Evolutionary conservation across 2,113 vertebrate species (phyloP), one percentile per base, ranked within the genome.

Genomic region (Notechis scutatus): DNA sequence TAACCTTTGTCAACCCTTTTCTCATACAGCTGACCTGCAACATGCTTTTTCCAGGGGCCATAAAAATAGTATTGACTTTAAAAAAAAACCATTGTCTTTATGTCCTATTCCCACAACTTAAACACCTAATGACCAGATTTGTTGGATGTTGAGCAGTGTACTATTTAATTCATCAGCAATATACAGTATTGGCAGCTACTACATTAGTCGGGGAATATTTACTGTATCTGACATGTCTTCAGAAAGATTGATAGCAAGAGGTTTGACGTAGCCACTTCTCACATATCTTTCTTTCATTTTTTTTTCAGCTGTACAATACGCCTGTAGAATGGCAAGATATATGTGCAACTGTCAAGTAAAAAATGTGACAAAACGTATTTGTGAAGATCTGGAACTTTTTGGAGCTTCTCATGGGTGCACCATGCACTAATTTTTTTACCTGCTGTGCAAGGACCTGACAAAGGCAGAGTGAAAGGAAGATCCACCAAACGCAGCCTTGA

Each of bases 1-100:
- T 3, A 18, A 56, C 9, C 59, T 4, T 7, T 18, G 14, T 42
- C 21, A 57, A 24, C 23, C 86, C 3, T 5, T 9, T 29, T 29
- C 86, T 7, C 14, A 89, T 74, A 92, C 5, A 92, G 0, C 23
- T 94, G 93, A 96, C 96, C 96, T 95, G 96, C 89, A 92, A 87
- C 59, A 0, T 0, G 85, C 81, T 9, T 34, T 45, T 93, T 90
- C 94, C 0, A 15, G 87, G 29, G 90, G 90, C 61, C 0, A 61
- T 29, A 61, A 61, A 61, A 61, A 29, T 26, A 29, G 55, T 6
- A n/a, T 92, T 93, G n/a, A 93, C 93, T 88, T 42, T 45, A 52
- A 61, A 52, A 23, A 56, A 81, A 0, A 47, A 69, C n/a, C 26
- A 39, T 20, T 18, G 18, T 45, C 50, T 54, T 54, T 18, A 47